phyloP scores from a whole-genome alignment of 2,797 vertebrate genomes.

The Muraenolepis orangiensis region DNA sequence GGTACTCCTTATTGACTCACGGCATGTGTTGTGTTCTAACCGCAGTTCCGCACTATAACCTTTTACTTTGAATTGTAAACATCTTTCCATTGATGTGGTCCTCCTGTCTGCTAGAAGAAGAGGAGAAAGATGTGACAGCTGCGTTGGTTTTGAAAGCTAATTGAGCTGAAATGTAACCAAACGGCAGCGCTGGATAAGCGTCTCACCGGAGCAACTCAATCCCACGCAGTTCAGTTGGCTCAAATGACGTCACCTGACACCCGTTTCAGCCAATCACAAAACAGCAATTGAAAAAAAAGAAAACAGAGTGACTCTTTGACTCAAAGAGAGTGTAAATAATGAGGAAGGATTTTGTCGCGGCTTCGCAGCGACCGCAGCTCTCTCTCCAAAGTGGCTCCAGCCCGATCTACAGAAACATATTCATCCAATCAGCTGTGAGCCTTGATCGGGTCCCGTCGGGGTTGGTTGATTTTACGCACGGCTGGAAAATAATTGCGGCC shows the following conservation, averaged over 20 bases:
- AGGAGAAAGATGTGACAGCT: not conserved
- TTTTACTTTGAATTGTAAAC: not conserved
- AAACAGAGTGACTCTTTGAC: not conserved
- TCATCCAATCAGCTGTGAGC: not conserved
- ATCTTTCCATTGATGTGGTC: not conserved
- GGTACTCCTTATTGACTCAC: not conserved
- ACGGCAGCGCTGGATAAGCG: not conserved
- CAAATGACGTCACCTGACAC: not conserved
- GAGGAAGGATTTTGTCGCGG: not conserved
- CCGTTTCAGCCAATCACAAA: not conserved
- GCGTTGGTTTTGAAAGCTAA: not conserved
- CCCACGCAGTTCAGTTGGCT: not conserved
- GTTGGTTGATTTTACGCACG: constrained; percentile 40
- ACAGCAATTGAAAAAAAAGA: not conserved
- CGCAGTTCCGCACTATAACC: not conserved
- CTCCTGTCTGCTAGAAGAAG: too few relatives aligned
- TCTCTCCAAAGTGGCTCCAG: constrained; percentile 22
- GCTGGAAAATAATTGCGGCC: constrained; percentile 49
- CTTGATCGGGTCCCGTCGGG: constrained; percentile 30
- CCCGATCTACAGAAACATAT: constrained; percentile 15
- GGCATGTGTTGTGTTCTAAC: too few relatives aligned
- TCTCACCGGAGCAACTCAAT: not conserved
- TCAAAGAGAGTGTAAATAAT: not conserved
- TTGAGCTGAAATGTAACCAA: not conserved
- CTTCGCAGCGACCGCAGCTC: not conserved